Conservation (phyloP, 2,888 invertebrate genomes). For the Amorpha juglandis region DNA sequence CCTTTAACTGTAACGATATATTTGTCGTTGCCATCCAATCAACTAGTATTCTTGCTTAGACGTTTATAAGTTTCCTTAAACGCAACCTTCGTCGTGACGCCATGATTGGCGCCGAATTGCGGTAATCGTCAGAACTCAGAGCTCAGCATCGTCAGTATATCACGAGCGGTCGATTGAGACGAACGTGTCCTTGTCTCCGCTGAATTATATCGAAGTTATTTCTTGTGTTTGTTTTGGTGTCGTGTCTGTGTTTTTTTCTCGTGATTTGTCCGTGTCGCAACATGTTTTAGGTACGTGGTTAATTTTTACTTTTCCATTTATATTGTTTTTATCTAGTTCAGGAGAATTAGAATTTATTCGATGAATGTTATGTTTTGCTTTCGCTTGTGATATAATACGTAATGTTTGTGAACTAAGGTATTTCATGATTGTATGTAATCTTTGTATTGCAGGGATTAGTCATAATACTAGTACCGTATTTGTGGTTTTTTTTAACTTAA, state of each 20-base stretch:
- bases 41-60: neutral
- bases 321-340: neutral
- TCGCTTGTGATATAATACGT: neutral
- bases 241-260: constrained; percentile 6
- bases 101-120: neutral
- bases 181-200: neutral
- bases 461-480: neutral
- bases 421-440: constrained; percentile 1
- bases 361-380: neutral
- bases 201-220: neutral
- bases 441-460: neutral
- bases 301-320: neutral
- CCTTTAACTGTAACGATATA: neutral
- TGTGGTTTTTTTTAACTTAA: neutral
- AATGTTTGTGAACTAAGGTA: neutral
- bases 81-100: constrained; percentile 11
- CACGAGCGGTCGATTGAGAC: neutral
- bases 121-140: constrained; percentile 13
- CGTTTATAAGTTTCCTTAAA: neutral
- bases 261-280: neutral
- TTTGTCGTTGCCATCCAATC: neutral
- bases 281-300: constrained; percentile 14
- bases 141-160: constrained; percentile 9
- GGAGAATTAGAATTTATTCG: neutral
- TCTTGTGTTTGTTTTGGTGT: constrained; percentile 23